Base-by-base conservation (phyloP, 2,888 invertebrate species). In the Drosophila gaucha region DNA sequence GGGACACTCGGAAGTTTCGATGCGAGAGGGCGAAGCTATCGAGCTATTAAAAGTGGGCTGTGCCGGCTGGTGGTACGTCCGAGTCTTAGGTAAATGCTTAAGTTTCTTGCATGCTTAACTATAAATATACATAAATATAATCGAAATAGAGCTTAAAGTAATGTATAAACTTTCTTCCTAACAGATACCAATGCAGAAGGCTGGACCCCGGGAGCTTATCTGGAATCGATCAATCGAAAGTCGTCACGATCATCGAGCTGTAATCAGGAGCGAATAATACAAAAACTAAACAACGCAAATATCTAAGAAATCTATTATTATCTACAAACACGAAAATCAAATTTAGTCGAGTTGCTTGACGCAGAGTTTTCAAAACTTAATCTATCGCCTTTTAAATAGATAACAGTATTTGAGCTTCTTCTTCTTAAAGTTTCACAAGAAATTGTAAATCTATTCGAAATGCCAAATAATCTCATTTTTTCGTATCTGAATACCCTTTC, bases 51-150 rank as follows among this genome's bases (percentile, higher is more conserved):
- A 97, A 92, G 96, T 97, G 80, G 98, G 98, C 90, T 97, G 97
- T 92, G 97, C 97, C 79, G 98, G 98, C 79, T 98, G 98, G 98
- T 98, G 98, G 98, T 97, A 96, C 93, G 97, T 98, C 90, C 95
- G 96, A 89, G 94, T 96, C 60, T 93, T 96, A 91, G 96, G 96
- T 95, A n/a, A n/a, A 46, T 28, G 41, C 41, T 22, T 14, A 41
- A 26, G 41, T 16, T 26, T 24, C 10, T 31, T 49, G 75, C 65
- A 60, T 74, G 70, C 10, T 36, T 14, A 35, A 2, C 12, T 12
- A 30, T 3, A 26, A 30, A 4, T 12, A 20, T 12, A 18, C 38
- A 14, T 22, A 2, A n/a, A 35, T 26, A 24, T 31, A 1, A 18
- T n/a, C 8, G 1, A 33, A 9, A 9, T 9, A n/a, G n/a, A n/a